Evolutionary conservation across 2,888 invertebrate genomes (phyloP).

Genomic region (Polydrusus cervinus): DNA sequence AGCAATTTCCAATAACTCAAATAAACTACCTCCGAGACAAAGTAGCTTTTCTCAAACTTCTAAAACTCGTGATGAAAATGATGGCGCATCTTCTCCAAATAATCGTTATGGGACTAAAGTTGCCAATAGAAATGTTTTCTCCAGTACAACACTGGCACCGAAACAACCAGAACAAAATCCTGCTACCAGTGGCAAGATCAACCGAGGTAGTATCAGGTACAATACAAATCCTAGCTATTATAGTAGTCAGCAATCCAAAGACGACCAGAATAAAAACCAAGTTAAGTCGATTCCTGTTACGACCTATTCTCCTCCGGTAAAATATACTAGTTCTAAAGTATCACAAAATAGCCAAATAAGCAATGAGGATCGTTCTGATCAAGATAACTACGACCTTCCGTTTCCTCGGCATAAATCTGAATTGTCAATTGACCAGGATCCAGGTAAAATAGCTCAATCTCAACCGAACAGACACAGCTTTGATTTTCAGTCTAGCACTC

Average conservation of each 20-base stretch:
- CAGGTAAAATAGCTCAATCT: not conserved
- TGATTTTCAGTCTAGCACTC: not conserved
- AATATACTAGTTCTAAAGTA: slow-evolving; percentile 2
- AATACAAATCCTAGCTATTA: slow-evolving; percentile 11
- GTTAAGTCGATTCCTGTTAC: slow-evolving; percentile 25
- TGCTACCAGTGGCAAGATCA: not conserved
- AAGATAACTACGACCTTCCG: slow-evolving; percentile 57
- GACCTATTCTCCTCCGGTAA: slow-evolving; percentile 39
- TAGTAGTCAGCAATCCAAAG: not conserved
- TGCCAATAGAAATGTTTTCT: not conserved
- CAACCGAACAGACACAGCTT: not conserved
- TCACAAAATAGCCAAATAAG: not conserved
- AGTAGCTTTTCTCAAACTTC: not conserved
- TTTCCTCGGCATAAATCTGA: slow-evolving; percentile 55
- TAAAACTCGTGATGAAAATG: not conserved
- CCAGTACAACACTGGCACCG: not conserved
- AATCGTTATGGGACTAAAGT: not conserved
- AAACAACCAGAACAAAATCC: not conserved
- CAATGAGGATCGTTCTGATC: not conserved
- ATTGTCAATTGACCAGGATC: not conserved
- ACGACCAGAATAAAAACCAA: not conserved
- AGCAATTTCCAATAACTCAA: not conserved
- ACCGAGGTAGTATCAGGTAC: slow-evolving; percentile 48
- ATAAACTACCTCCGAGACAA: not conserved
- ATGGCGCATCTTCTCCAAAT: not conserved